Evolutionary conservation across 2,797 vertebrate species (phyloP).

Genomic region (Apogon talboti): DNA sequence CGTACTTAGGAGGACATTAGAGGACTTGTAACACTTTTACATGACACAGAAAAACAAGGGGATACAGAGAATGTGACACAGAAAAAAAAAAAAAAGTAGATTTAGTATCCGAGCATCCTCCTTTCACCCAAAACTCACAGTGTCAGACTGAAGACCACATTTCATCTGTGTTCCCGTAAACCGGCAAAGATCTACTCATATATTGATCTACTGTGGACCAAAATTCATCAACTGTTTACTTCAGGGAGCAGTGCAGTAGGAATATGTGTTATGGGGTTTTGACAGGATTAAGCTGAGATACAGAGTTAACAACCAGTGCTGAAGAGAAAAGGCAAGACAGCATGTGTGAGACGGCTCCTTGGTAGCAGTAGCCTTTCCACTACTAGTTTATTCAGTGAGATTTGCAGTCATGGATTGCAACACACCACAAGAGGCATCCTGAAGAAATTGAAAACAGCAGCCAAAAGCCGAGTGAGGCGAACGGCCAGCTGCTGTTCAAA

Average conservation of each 20-base stretch:
- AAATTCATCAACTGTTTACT: slow-evolving; percentile 35
- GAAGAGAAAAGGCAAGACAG: slow-evolving; percentile 19
- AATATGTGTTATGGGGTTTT: neutral
- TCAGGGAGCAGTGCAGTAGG: slow-evolving; percentile 6
- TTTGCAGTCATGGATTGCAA: slow-evolving; percentile 35
- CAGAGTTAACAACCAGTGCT: slow-evolving; percentile 6
- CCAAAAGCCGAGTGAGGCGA: slow-evolving; percentile 12
- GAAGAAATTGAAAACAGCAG: slow-evolving; percentile 38
- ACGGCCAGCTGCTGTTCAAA: neutral
- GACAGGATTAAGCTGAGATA: slow-evolving; percentile 11
- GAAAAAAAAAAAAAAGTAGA: too few relatives aligned
- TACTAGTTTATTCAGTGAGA: slow-evolving; percentile 32
- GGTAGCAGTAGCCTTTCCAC: slow-evolving; percentile 21
- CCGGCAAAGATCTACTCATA: slow-evolving; percentile 7
- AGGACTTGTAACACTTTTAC: neutral
- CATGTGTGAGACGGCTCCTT: slow-evolving; percentile 18
- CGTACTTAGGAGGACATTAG: neutral
- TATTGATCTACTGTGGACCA: slow-evolving; percentile 26
- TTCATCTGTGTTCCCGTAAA: slow-evolving; percentile 4
- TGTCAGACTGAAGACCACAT: neutral
- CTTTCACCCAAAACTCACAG: neutral
- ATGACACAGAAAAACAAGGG: slow-evolving; percentile 1
- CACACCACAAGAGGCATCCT: slow-evolving; percentile 17
- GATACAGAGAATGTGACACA: neutral
- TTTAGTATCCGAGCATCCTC: too few relatives aligned